Base-by-base conservation (phyloP, 2,888 invertebrate genomes). In the Cerceris ruficornis region DNA sequence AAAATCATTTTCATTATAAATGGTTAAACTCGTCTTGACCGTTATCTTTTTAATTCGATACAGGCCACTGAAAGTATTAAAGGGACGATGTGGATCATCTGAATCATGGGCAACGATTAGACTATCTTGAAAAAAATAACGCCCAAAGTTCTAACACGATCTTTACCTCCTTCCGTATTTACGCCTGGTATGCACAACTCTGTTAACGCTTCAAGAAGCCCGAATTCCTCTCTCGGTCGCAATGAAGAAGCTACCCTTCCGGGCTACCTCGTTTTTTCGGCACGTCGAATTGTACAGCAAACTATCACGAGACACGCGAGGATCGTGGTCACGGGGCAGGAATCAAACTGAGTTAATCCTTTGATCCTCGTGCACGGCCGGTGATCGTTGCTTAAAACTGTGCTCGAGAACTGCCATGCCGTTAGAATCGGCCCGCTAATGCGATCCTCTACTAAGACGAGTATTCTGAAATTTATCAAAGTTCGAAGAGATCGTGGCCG, bases 381-480 rank as follows among this genome's bases (percentile, higher is more conserved):
- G 65, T 64, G 74, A 15, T 15, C 62, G 65, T 15, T 43, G 62
- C 42, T 60, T 55, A 55, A 55, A 17, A 52, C 14, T 52, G 9
- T n/a, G 13, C 52, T 13, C 52, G 17, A 55, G 57, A 75, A 54
- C 65, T 52, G 64, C n/a, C n/a, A n/a, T 17, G 7, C 49, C 39
- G 72, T 87, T 86, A 87, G 64, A 75, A 54, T 43, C 65, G 55
- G 64, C 41, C 54, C 41, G 74, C 87, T 86, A 87, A 90, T 81
- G 74, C 68, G 87, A 90, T 87, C 87, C 81, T 39, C 75, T 42
- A 76, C 61, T 54, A 59, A 55, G 66, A 50, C 55, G 77, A 87
- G 87, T 89, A 87, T 88, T 85, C 86, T 83, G 70, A 85, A 84
- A 86, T 88, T 86, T 87, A 87, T 88, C 89, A 88, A 89, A 89